Conservation (phyloP, 1,140 invertebrate species). For the Zaprionus tsacasi region DNA sequence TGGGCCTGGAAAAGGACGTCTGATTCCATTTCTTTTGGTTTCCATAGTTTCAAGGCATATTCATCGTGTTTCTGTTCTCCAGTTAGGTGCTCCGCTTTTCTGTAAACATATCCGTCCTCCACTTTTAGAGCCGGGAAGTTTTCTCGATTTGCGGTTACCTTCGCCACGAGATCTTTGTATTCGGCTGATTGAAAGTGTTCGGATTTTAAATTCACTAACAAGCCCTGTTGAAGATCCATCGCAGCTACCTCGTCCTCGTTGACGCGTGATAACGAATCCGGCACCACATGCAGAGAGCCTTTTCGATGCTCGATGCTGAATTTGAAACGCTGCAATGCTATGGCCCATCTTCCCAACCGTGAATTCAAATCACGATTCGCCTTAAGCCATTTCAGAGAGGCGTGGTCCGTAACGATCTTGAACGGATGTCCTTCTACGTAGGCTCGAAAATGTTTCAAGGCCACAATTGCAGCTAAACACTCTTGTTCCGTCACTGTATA, state of each 20-base stretch:
- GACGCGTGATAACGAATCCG: no score
- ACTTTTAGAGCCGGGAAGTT: no score
- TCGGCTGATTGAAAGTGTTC: neutral
- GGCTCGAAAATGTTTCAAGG: neutral
- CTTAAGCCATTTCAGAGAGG: neutral
- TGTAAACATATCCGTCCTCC: no score
- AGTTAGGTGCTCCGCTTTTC: no score
- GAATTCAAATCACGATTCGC: neutral
- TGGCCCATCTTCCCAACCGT: neutral
- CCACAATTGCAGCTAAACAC: neutral
- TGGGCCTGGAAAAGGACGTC: no score
- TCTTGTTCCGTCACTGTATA: neutral
- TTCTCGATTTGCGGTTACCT: no score
- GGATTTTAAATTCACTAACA: neutral
- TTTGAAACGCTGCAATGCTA: no score
- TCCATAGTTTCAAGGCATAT: no score
- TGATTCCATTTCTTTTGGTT: no score
- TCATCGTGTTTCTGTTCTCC: no score
- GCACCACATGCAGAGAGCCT: neutral
- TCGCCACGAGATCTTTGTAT: no score
- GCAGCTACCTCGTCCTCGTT: neutral
- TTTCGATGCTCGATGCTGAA: no score
- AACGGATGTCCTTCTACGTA: neutral
- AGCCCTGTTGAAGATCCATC: neutral
- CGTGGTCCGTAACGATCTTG: neutral